Base-by-base conservation (phyloP, 2,888 invertebrate genomes). In the Alentia gelatinosa region DNA sequence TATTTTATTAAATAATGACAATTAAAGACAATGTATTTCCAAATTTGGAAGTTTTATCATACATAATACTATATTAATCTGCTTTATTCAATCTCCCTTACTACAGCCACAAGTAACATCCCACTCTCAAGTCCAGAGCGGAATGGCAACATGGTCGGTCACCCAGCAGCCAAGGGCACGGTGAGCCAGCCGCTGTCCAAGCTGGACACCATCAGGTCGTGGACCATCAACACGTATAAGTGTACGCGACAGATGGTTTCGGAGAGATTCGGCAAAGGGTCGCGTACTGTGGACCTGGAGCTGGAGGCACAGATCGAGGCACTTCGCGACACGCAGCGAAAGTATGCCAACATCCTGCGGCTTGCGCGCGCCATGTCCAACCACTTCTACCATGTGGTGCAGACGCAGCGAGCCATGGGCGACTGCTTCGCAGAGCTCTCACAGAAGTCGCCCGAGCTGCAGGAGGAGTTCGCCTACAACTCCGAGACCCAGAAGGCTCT, bases 161-260 rank as follows among this genome's bases (percentile, higher is more conserved):
- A 30, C 15, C 42, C 68, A 26, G n/a, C 15, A 12, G 35, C 84
- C 37, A 79, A 89, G 23, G 40, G 75, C 33, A 63, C 83, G 1
- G 39, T 86, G 3, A 39, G 33, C 26, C 50, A 39, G 23, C 88
- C 84, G 19, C 35, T 94, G 50, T 94, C 95, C 90, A 96, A 95
- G 93, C 93, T 99, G 95, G 99, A 99, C 96, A 97, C 98, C 91
- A 97, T 99, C 92, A 98, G 98, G 96, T 98, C 98, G 96, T 99
- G 99, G 99, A 98, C 99, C 92, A 98, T 99, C 95, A 99, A 99
- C 92, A 99, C 99, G 0, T 99, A 99, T 96, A 99, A 99, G 96
- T 99, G 99, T 96, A 99, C 99, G 7, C 98, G 98, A 94, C 99
- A 99, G 96, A 97, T 99, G 92, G 97, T 99, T 96, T 98, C 98